Evolutionary conservation across 2,797 vertebrate species (phyloP), one percentile per base, ranked within the genome.

Genomic region (Furcifer pardalis): DNA sequence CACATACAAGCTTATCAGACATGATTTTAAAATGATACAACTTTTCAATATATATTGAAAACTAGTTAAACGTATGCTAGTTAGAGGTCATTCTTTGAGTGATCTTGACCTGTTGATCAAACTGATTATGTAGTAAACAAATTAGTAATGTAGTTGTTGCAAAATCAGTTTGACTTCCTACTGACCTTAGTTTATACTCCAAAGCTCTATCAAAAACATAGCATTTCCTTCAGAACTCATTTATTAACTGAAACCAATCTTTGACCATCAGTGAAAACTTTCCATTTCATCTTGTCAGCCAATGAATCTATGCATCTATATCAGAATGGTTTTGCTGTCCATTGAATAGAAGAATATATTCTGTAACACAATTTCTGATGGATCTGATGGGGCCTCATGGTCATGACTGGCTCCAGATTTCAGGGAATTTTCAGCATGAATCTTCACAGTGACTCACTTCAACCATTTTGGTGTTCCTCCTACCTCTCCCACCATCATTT

Each of bases 31-130:
- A 4, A 35, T 62, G 17, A 65, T 66, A 56, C 35, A 27, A 56
- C 25, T 25, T 68, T n/a, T n/a, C n/a, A n/a, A 56, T 56, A 19
- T 56, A 93, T 94, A 94, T 94, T 84, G 19, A 92, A 93, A 91
- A 84, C 79, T 60, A 80, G 77, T 88, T 93, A 86, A 93, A 89
- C 0, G 5, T 77, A 1, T 74, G 77, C 89, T 93, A 94, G 91
- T 90, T 91, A 91, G 94, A 93, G 60, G 85, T 86, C 59, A 82
- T 91, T 83, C 10, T 90, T 92, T 75, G 78, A 79, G 78, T 52
- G 74, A 78, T 87, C 80, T 87, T 94, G 82, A 65, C 86, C 91
- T 91, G 76, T 82, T 59, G 23, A 25, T 68, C 49, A 12, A 66
- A 66, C 60, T 63, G 21, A 35, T 74, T 15, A 27, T 49, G 23